phyloP scores from a whole-genome alignment of 2,888 invertebrate genomes.

The Cerastis rubricosa region DNA sequence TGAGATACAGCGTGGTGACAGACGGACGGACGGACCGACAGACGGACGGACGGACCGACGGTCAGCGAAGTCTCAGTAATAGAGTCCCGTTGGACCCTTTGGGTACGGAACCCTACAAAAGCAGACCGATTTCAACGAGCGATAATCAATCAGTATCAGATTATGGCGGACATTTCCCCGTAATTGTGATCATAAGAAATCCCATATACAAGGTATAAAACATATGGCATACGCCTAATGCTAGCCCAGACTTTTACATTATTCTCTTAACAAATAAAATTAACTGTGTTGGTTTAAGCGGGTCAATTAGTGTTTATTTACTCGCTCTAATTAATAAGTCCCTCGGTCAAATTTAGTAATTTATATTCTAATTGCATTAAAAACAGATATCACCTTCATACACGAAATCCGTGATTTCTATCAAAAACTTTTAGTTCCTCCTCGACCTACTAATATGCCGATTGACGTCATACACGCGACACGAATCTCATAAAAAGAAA shows the following conservation, averaged over 20 bases:
- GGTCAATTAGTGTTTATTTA: conserved; percentile 18
- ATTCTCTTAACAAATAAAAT: neutral
- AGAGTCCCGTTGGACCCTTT: too few relatives aligned
- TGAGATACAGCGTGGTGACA: too few relatives aligned
- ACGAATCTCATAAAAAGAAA: conserved; percentile 40
- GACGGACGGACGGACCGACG: too few relatives aligned
- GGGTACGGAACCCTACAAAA: too few relatives aligned
- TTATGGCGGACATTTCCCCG: neutral
- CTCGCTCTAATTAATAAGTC: conserved; percentile 55
- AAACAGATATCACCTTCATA: conserved; percentile 19
- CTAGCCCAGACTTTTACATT: neutral
- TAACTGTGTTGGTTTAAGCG: neutral
- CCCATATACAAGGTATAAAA: neutral
- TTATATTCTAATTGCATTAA: conserved; percentile 31
- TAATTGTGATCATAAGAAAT: too few relatives aligned
- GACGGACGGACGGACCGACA: too few relatives aligned
- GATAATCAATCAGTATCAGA: neutral
- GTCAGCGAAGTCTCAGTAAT: too few relatives aligned
- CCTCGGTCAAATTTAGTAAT: conserved; percentile 29
- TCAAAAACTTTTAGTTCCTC: conserved; percentile 20
- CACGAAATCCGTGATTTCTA: conserved; percentile 1
- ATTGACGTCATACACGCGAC: conserved; percentile 29
- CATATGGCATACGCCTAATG: too few relatives aligned
- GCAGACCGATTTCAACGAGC: neutral
- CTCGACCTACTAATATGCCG: conserved; percentile 19